Base-by-base conservation (phyloP, 2,888 invertebrate genomes). In the Druceiella hillmani region DNA sequence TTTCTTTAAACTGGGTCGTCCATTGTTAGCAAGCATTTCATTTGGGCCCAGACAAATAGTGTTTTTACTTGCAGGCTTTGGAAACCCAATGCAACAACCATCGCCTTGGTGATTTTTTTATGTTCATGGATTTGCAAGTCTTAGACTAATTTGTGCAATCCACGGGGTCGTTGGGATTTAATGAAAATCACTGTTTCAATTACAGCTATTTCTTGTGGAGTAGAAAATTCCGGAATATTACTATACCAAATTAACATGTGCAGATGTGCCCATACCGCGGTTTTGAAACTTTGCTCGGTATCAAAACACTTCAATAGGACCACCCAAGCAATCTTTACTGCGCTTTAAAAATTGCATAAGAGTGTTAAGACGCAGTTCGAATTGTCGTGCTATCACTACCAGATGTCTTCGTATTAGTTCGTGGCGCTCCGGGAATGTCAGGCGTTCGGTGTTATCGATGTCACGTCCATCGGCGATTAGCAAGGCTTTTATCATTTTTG, bases 251-350 rank as follows among this genome's bases (percentile, higher is more conserved):
- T 17, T 2, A 55, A 33, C 52, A 54, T 55, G 36, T 56, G 55
- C n/a, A 56, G 27, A 44, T 55, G 54, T 6, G 55, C 55, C 28
- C 55, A n/a, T 56, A 5, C 54, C 56, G 1, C 54, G 38, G 20
- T 56, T 56, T 39, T 57, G 53, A 22, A 58, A 59, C n/a, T 58
- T 56, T 2, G 58, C 44, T 28, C 54, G 32, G 17, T 50, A 53
- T 55, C 53, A 51, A 45, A 34, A 50, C 30, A 55, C 52, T 15
- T 28, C 39, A 33, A 46, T 25, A 11, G 32, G 17, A 25, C 35
- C 43, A 17, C 35, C 40, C 17, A 43, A 38, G 28, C 24, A 36
- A n/a, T 39, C 36, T 11, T 40, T 16, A 43, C 51, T 40, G 2
- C 10, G 7, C 24, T 49, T 47, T 3, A 51, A 35, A n/a, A 41